Percentiles rank a stretch among this genome's conserved stretches.
These are phyloP conservation scores for Melanotus villosus DNA, from an alignment of 2,888 invertebrate genomes.

Conservation along the genomic window DNA sequence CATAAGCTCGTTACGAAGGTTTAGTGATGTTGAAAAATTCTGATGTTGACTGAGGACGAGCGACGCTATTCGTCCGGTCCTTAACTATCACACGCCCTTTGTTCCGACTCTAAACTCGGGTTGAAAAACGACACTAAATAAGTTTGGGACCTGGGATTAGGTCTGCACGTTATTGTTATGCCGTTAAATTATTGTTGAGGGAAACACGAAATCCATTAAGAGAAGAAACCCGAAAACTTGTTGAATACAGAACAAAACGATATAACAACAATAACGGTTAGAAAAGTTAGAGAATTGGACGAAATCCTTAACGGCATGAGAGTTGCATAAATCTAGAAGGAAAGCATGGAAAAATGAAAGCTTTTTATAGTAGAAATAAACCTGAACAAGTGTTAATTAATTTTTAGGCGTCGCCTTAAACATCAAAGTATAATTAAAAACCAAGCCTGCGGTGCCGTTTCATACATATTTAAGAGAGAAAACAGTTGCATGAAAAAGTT, in stretches of 20 bases:
- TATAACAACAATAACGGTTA: background rate
- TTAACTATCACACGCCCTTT: conserved; percentile 15
- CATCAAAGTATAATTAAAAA: conserved; percentile 31
- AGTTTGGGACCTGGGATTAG: background rate
- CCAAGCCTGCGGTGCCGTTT: conserved; percentile 19
- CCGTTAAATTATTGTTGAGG: conserved; percentile 12
- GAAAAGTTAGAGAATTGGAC: conserved; percentile 4
- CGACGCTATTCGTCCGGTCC: conserved; percentile 23
- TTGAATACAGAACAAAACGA: conserved; percentile 3
- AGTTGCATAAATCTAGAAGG: conserved; percentile 15
- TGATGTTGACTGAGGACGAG: conserved; percentile 48
- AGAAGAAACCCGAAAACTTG: conserved; percentile 9
- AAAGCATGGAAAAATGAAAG: background rate
- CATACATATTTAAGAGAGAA: conserved; percentile 31
- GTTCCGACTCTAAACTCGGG: conserved; percentile 1
- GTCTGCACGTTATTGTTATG: background rate
- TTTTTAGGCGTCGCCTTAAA: conserved; percentile 27
- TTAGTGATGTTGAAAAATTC: conserved; percentile 49
- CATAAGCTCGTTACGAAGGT: conserved; percentile 48
- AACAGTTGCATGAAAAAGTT: conserved; percentile 31
- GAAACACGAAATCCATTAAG: conserved; percentile 1
- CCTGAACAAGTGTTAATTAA: conserved; percentile 32
- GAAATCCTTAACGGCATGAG: background rate
- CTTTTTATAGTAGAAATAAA: conserved; percentile 20
- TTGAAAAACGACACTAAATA: conserved; percentile 4